Evolutionary conservation across 2,797 vertebrate species (phyloP).

Genomic region (Vespertilio murinus): DNA sequence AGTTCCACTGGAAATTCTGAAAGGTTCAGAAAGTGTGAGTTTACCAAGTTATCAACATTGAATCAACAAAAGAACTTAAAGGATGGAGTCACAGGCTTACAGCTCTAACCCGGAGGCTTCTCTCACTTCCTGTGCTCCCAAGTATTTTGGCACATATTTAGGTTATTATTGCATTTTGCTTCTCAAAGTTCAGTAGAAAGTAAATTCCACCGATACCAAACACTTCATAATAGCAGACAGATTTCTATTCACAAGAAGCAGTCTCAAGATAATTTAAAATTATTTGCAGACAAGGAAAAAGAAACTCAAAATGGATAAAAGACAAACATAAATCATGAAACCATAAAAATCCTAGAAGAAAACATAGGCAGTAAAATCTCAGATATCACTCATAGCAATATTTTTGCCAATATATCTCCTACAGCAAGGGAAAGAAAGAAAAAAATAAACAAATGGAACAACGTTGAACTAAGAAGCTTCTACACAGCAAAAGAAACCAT

Average conservation of each 20-base stretch:
- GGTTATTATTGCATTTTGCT: neutral
- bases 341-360: neutral
- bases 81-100: neutral
- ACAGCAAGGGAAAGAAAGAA: neutral
- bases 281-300: neutral
- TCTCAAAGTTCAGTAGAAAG: neutral
- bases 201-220: neutral
- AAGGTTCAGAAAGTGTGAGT: neutral
- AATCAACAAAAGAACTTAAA: neutral
- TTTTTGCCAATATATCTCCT: neutral
- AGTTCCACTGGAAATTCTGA: neutral
- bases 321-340: neutral
- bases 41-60: neutral
- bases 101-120: neutral
- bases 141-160: neutral
- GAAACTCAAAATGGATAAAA: neutral
- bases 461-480: neutral
- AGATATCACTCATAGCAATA: neutral
- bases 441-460: neutral
- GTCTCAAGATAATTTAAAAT: slow-evolving; percentile 3
- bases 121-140: neutral
- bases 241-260: neutral
- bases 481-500: neutral
- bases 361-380: neutral
- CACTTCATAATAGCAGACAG: neutral